Evolutionary conservation across 2,113 vertebrate species (phyloP), one percentile per base, ranked within the genome.

Genomic region (Heloderma charlesbogerti): DNA sequence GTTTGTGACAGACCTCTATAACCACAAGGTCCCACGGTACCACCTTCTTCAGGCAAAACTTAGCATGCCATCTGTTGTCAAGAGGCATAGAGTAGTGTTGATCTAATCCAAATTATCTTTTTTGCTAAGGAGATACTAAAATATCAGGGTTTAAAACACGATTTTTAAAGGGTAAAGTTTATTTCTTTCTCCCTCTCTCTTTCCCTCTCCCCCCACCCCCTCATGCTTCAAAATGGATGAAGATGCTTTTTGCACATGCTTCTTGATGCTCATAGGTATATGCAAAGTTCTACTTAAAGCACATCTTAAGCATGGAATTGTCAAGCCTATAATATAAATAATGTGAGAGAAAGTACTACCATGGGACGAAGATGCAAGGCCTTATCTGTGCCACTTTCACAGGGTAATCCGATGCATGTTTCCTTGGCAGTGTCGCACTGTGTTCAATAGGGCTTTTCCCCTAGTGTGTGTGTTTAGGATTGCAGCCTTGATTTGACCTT

Each of bases 151-250:
- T 90, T 90, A 29, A 57, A 60, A 87, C 20, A 16, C 31, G 3
- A 1, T 63, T 66, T 78, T 60, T 57, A n/a, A 45, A 77, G 40
- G 40, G 20, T 63, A 74, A 43, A 89, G 60, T 79, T 51, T 79
- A 29, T 90, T 27, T 90, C 57, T 79, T 22, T 80, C 12, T 63
- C 22, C 20, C 60, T 12, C n/a, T 79, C 82, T 67, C 40, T n/a
- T 3, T 6, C 10, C 2, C 25, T n/a, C 45, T 25, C 31, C 71
- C 4, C 12, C 13, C 45, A 7, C 27, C 66, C 51, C 54, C 60
- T 3, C 78, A 86, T 90, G 89, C 89, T 80, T 74, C 89, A 79
- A 63, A 86, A 67, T 86, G 89, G 89, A 90, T 79, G 89, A 90
- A 90, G 89, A 86, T 69, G 5, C 66, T 66, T 86, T 86, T 90